Evolutionary conservation across 2,888 invertebrate genomes (phyloP), one percentile per base, ranked within the genome.

Genomic region (Drosophila barbarae): DNA sequence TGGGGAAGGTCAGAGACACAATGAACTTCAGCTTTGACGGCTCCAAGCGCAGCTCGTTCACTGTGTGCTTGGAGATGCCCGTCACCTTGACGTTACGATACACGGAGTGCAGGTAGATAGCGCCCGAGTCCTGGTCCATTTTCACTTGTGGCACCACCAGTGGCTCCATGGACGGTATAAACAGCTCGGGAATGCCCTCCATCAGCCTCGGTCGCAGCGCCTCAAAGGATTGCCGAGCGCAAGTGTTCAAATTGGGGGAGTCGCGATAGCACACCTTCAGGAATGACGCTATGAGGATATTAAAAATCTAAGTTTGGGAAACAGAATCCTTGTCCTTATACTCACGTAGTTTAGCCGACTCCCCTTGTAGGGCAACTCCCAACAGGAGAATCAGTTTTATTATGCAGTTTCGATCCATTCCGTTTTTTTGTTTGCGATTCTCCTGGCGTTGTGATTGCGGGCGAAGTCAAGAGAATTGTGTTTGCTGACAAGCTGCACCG

Each of bases 161-260:
- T 0, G 95, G 95, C 69, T 95, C 95, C 69, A 94, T 90, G 0
- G 92, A 90, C 0, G 95, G 95, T 46, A 95, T 92, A 15, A 91
- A 90, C 1, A 95, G 88, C 80, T 93, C 93, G 0, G 93, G 92
- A 50, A 95, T 93, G 3, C 95, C 95, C 9, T 89, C 77, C 0
- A 90, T 88, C 15, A 95, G 87, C 36, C 91, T 89, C 0, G 92
- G 92, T 38, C 91, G 90, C 59, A 94, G 88, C 0, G 88, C 87
- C 56, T 93, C 92, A 9, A 95, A 90, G 2, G 92, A 92, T 15
- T 91, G 87, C 67, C 89, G 89, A 0, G 93, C 90, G 80, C 95
- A 95, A 10, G 90, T 90, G 80, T 91, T 91, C 51, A 94, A 88
- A 9, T 85, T 64, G 0, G 91, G 91, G 79, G 93, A 93, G 52